These are phyloP conservation scores for Psophia crepitans DNA, from an alignment of 2,113 vertebrate species.

Conservation along the genomic window DNA sequence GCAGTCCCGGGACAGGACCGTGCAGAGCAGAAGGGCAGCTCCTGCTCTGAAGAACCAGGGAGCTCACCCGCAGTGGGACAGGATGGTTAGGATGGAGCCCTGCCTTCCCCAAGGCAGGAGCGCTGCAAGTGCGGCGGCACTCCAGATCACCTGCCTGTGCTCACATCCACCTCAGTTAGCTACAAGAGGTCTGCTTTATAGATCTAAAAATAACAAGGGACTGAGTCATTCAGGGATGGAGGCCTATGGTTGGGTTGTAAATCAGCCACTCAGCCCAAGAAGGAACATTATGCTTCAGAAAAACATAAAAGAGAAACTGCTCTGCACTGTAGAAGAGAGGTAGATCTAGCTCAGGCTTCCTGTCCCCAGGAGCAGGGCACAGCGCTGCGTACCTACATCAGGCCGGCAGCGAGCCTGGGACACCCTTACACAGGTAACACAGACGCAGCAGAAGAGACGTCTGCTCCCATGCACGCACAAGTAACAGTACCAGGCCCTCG, in stretches of 20 bases:
- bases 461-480: background rate
- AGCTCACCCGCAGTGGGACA: accelerated
- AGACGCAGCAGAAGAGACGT: background rate
- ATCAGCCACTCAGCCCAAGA: background rate
- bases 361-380: background rate
- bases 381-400: accelerated
- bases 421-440: background rate
- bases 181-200: background rate
- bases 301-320: background rate
- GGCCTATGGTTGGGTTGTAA: too few relatives aligned
- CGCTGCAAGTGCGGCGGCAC: accelerated
- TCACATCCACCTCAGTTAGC: background rate
- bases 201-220: background rate
- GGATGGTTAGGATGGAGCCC: background rate
- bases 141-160: background rate
- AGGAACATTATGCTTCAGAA: background rate
- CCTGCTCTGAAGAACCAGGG: background rate
- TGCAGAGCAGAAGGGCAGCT: background rate
- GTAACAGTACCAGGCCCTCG: background rate
- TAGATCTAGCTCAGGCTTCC: background rate
- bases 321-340: background rate
- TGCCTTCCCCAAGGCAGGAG: background rate
- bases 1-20: accelerated
- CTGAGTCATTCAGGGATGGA: background rate
- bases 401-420: background rate